Evolutionary conservation across 1,140 invertebrate species (phyloP).

Genomic region (Cotesia glomerata): DNA sequence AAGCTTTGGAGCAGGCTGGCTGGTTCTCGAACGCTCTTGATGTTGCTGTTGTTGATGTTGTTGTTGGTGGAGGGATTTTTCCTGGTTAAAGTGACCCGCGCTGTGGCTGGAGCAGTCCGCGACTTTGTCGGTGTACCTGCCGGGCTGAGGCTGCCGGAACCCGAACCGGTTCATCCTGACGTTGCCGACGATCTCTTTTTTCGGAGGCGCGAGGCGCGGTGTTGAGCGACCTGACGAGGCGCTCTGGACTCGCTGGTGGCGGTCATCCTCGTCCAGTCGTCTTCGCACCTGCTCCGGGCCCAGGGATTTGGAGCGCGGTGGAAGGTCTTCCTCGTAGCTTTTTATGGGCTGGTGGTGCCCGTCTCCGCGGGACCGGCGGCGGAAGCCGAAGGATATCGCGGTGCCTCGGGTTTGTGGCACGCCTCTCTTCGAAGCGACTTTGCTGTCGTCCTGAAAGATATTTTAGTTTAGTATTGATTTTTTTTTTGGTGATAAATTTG

Average conservation of each 20-base stretch:
- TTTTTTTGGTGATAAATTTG: too few relatives aligned
- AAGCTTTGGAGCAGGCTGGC: constrained; percentile 34
- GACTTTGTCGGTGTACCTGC: constrained; percentile 60
- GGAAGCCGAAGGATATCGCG: constrained; percentile 74
- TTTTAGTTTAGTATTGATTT: background rate
- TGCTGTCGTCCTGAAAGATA: constrained; percentile 53
- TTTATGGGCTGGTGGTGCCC: constrained; percentile 38
- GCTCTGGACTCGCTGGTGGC: constrained; percentile 37
- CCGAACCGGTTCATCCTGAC: constrained; percentile 64
- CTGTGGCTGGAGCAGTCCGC: constrained; percentile 54
- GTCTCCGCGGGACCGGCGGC: constrained; percentile 62
- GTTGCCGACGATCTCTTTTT: constrained; percentile 60
- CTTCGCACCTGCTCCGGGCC: constrained; percentile 54
- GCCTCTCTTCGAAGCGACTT: constrained; percentile 66
- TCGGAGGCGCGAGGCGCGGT: constrained; percentile 62
- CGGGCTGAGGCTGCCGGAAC: constrained; percentile 56
- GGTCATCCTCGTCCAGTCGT: constrained; percentile 45
- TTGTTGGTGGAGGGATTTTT: constrained; percentile 36
- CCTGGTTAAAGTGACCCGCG: constrained; percentile 48
- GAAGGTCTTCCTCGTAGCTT: constrained; percentile 48
- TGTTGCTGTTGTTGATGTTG: constrained; percentile 30
- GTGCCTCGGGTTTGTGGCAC: constrained; percentile 67
- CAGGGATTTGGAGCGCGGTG: constrained; percentile 57
- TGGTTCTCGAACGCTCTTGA: constrained; percentile 31
- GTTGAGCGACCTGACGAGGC: constrained; percentile 61